A percentile compares a stretch with the other conserved stretches of the same genome.
These are phyloP conservation scores for Hypanus sabinus DNA, from an alignment of 2,113 vertebrate genomes.

Conservation along the genomic window DNA sequence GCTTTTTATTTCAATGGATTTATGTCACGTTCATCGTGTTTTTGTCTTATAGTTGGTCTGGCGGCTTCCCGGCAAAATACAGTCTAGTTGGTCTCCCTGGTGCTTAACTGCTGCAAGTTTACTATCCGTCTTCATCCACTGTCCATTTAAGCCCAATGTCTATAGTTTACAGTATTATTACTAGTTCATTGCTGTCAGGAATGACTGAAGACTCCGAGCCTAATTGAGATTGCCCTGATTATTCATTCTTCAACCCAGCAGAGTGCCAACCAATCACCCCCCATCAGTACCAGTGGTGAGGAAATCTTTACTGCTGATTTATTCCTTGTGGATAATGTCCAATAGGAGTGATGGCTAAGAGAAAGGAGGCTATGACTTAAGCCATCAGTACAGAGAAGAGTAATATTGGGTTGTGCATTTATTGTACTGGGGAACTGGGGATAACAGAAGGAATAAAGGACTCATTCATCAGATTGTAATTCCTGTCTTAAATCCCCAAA, in stretches of 20 bases:
- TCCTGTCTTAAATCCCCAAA: neutral
- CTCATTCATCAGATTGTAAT: neutral
- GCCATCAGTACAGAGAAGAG: neutral
- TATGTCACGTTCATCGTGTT: neutral
- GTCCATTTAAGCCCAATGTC: neutral
- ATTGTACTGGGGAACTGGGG: neutral
- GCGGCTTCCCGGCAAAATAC: neutral
- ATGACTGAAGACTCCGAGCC: neutral
- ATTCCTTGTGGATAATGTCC: neutral
- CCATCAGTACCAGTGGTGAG: neutral
- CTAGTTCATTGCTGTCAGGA: neutral
- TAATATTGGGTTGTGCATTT: slow-evolving; percentile 12
- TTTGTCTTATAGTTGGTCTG: neutral
- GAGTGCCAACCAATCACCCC: neutral
- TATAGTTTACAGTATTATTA: neutral
- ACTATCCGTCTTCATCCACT: neutral
- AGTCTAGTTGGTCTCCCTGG: neutral
- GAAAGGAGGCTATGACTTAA: neutral
- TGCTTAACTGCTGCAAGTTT: neutral
- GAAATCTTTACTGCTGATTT: neutral
- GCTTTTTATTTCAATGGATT: neutral
- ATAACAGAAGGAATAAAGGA: slow-evolving; percentile 2
- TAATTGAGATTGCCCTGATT: neutral
- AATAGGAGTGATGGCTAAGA: neutral
- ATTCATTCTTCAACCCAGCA: neutral